Percentiles rank a stretch among this genome's conserved stretches.
Evolutionary conservation across 64 coral and sea anemone species (phyloP).

Genomic region (Porites australiensis): DNA sequence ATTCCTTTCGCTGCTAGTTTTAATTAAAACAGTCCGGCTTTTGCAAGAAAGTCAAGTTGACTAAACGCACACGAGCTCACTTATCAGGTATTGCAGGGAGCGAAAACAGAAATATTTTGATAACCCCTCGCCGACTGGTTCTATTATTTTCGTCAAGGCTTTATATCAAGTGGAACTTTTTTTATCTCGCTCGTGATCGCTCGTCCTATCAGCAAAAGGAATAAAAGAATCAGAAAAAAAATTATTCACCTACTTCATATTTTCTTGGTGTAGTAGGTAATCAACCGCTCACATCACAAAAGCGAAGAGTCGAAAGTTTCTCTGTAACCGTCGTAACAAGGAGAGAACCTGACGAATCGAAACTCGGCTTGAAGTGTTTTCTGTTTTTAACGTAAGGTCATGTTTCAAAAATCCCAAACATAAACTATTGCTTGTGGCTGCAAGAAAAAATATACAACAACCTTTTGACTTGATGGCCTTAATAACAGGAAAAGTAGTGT

Average conservation of each 20-base stretch:
- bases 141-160: neutral
- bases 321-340: neutral
- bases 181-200: neutral
- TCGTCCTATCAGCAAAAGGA: no score
- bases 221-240: no score
- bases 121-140: conserved; percentile 9
- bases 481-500: no score
- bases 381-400: conserved; percentile 5
- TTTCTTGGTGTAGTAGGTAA: no score
- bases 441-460: neutral
- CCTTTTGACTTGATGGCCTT: neutral
- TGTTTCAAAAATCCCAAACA: conserved; percentile 35
- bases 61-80: neutral
- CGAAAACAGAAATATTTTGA: conserved; percentile 42
- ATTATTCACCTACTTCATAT: conserved; percentile 39
- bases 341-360: neutral
- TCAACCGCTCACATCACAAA: neutral
- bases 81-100: neutral
- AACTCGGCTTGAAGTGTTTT: neutral
- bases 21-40: neutral
- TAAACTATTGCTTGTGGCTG: conserved; percentile 39
- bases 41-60: neutral
- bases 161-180: neutral
- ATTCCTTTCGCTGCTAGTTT: no score
- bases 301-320: neutral